These are phyloP conservation scores for Oreohelix idahoensis DNA, from an alignment of 1,140 invertebrate genomes.

Conservation along the genomic window DNA sequence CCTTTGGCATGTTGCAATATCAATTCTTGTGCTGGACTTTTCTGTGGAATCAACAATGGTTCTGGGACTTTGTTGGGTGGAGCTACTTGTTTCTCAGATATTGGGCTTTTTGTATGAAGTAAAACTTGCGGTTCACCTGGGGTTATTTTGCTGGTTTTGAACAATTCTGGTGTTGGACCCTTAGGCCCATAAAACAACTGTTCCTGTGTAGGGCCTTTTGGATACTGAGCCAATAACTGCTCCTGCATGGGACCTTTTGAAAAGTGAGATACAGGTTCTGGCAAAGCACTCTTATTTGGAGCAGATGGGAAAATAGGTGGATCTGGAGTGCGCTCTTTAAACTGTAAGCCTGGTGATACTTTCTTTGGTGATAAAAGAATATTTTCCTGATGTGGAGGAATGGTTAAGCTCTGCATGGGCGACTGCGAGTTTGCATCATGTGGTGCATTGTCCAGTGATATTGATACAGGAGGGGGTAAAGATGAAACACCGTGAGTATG, in stretches of 20 bases:
- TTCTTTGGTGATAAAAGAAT: conserved; percentile 15
- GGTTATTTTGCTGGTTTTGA: neutral
- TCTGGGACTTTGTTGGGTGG: neutral
- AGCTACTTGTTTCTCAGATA: neutral
- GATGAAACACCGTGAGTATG: neutral
- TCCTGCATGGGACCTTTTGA: conserved; percentile 2
- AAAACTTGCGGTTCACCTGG: neutral
- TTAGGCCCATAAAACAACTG: conserved; percentile 11
- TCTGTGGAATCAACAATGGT: neutral
- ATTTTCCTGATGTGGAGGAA: conserved; percentile 31
- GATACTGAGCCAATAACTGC: neutral
- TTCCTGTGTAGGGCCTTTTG: conserved; percentile 1
- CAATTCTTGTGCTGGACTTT: neutral
- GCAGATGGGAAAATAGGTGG: conserved; percentile 5
- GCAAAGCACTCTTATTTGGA: conserved; percentile 7
- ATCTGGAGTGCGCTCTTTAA: conserved; percentile 14
- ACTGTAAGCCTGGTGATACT: conserved; percentile 9
- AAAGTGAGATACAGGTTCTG: neutral
- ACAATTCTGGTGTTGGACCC: neutral
- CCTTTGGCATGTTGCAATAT: neutral
- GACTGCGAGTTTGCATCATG: conserved; percentile 36
- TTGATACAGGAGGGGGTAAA: conserved; percentile 31
- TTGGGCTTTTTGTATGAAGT: neutral
- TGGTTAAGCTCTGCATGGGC: conserved; percentile 23
- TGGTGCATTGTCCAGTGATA: conserved; percentile 37